Evolutionary conservation across 2,113 vertebrate species (phyloP).

Genomic region (Promerops cafer): DNA sequence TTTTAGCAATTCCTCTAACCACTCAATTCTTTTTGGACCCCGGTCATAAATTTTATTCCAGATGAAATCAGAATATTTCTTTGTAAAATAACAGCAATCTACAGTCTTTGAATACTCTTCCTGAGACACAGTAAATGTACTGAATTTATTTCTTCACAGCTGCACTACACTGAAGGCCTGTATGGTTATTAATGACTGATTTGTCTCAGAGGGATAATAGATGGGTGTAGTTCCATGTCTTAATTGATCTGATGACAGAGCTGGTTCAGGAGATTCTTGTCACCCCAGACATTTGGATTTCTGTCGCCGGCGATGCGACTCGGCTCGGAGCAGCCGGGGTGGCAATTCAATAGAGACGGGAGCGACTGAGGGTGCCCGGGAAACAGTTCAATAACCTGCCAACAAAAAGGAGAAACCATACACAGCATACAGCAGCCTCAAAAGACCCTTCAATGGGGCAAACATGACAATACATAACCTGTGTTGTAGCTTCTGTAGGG

Average conservation of each 20-base stretch:
- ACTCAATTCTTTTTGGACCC: accelerated
- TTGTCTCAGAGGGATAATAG: background rate
- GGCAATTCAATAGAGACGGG: too few relatives aligned
- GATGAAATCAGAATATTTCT: background rate
- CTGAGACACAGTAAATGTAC: background rate
- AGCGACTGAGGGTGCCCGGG: too few relatives aligned
- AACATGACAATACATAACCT: too few relatives aligned
- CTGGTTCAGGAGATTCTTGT: background rate
- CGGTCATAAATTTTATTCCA: background rate
- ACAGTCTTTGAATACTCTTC: background rate
- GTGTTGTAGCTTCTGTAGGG: too few relatives aligned
- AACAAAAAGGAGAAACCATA: too few relatives aligned
- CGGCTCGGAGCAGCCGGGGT: too few relatives aligned
- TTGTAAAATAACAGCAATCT: background rate
- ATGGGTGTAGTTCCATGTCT: background rate
- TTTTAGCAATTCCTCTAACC: background rate
- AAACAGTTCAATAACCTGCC: too few relatives aligned
- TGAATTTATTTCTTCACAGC: background rate
- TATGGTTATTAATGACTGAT: background rate
- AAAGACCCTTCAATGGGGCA: too few relatives aligned
- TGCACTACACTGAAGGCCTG: background rate
- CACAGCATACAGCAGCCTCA: too few relatives aligned
- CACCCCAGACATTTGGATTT: background rate
- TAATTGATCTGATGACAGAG: background rate
- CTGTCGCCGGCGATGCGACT: too few relatives aligned